Evolutionary conservation across 2,888 invertebrate genomes (phyloP), one percentile per base, ranked within the genome.

Genomic region (Ochlodes sylvanus): DNA sequence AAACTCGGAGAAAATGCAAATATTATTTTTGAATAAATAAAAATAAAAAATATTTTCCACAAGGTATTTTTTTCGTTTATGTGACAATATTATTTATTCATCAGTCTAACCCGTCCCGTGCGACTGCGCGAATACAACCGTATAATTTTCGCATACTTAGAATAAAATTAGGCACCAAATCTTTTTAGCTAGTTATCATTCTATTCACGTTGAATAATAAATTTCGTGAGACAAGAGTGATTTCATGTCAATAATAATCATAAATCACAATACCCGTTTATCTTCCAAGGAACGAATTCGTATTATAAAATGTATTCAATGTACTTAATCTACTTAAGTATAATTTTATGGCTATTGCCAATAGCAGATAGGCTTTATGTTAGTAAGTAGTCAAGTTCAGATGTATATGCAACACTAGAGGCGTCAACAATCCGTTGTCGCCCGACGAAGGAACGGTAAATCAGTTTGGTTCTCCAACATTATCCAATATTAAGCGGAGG

Each of bases 151-250:
- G 14, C 15, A 15, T 42, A 47, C 34, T 34, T 56, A 50, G 12
- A 50, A 21, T 21, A 64, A 56, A 64, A 63, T 63, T 55, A 63
- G 56, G 56, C 10, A 57, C 47, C 55, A 14, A 14, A 12, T n/a
- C 55, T 54, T 17, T 32, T 5, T 50, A 47, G n/a, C 21, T 64
- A 47, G 14, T 56, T 47, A 56, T 55, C 7, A 63, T 55, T 44
- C 34, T 14, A 56, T 44, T 44, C 41, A 57, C 50, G 65, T 44
- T 9, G n/a, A 44, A 55, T 63, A 63, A 55, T 63, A 63, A 63
- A 63, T 41, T 63, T 63, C 21, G 54, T 27, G 55, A 63, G 55
- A n/a, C n/a, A 41, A 63, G 41, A 41, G n/a, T 6, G 7, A 15
- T 15, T 47, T 32, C 12, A n/a, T 54, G 54, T 52, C 52, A n/a